Conservation (phyloP, 2,888 invertebrate species). For the Schizotus pectinicornis region DNA sequence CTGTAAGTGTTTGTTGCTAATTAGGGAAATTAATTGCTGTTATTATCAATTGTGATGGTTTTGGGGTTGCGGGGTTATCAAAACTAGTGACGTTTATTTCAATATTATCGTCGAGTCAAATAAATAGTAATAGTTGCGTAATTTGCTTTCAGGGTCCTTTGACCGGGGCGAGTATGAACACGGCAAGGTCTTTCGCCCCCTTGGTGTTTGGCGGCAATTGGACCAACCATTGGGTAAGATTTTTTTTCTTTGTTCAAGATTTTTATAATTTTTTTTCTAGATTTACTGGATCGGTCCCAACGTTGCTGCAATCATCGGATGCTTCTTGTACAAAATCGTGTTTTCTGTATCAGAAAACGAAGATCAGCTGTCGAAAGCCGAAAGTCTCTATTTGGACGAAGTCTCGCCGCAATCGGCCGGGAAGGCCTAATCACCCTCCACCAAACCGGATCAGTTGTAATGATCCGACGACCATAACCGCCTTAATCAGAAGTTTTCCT, state of each 20-base stretch:
- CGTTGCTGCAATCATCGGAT: conserved; percentile 48
- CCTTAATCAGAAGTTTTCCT: background rate
- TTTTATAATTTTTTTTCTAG: conserved; percentile 41
- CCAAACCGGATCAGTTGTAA: conserved; percentile 1
- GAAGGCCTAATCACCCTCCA: conserved; percentile 6
- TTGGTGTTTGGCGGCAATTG: conserved; percentile 69
- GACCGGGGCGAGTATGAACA: conserved; percentile 75
- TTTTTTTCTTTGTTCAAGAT: background rate
- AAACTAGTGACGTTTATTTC: background rate
- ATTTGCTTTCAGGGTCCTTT: conserved; percentile 66
- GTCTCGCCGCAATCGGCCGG: conserved; percentile 5
- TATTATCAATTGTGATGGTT: too few species aligned
- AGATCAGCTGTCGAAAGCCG: conserved; percentile 14
- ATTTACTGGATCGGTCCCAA: conserved; percentile 57
- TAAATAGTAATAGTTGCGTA: background rate
- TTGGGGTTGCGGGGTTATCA: too few species aligned
- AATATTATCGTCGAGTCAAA: background rate
- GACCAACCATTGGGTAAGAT: conserved; percentile 69
- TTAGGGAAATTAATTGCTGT: too few species aligned
- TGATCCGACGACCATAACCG: background rate
- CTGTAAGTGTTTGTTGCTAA: conserved; percentile 59
- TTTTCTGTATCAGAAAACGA: conserved; percentile 37
- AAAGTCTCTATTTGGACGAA: conserved; percentile 14
- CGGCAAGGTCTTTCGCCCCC: conserved; percentile 72
- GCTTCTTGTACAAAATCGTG: conserved; percentile 48